Conservation (phyloP, 1,140 invertebrate species). For the Cyrtorhinus lividipennis region DNA sequence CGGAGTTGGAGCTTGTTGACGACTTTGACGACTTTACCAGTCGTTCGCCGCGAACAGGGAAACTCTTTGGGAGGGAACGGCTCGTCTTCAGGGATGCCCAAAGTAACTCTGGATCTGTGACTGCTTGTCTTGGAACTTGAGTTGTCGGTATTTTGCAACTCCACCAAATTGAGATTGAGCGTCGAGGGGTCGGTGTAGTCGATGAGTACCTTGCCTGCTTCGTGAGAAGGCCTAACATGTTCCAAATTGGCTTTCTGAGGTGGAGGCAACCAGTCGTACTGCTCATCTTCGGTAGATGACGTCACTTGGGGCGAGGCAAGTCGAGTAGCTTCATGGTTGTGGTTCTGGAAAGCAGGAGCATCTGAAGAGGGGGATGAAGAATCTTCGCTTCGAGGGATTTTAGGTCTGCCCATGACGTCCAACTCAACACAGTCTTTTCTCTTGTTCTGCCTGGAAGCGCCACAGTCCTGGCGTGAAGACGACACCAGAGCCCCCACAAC, state of each 20-base stretch:
- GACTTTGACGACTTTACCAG: conserved; percentile 11
- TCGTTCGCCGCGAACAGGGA: neutral
- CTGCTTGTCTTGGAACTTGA: neutral
- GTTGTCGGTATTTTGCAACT: neutral
- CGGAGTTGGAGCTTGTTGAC: conserved; percentile 12
- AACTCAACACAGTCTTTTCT: neutral
- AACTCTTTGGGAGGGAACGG: conserved; percentile 18
- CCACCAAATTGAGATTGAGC: neutral
- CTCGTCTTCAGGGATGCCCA: neutral
- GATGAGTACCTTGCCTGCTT: neutral
- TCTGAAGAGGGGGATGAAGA: neutral
- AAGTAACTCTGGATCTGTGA: neutral
- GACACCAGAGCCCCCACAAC: neutral
- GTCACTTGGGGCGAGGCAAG: neutral
- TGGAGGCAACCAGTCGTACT: neutral
- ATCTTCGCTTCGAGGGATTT: neutral
- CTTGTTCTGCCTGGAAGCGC: neutral
- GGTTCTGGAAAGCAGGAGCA: neutral
- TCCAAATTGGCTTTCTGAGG: conserved; percentile 8
- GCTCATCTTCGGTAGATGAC: neutral
- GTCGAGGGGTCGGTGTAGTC: neutral
- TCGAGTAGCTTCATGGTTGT: neutral
- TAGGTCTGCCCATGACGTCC: neutral
- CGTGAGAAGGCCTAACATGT: neutral
- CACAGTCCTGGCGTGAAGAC: too few relatives aligned